A percentile compares a stretch with the other conserved stretches of the same genome.
phyloP scores from a whole-genome alignment of 2,113 vertebrate genomes.

The Stigmatopora nigra region DNA sequence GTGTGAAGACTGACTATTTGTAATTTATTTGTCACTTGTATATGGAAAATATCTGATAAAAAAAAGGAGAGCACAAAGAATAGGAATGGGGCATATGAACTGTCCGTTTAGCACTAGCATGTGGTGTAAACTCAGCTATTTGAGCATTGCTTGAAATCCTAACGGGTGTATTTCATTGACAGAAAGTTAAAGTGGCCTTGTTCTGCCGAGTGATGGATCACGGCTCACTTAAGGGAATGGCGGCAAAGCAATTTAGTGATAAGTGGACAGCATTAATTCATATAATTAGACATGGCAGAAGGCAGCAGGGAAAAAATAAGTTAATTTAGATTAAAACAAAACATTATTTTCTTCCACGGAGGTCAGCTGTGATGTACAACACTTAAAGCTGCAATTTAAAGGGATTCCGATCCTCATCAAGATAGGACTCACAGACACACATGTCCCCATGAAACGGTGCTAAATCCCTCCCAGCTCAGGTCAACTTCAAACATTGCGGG shows the following conservation, averaged over 20 bases:
- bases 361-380: conserved; percentile 28
- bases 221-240: conserved; percentile 46
- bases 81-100: not conserved
- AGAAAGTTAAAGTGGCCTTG: conserved; percentile 42
- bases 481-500: conserved; percentile 47
- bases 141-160: conserved; percentile 21
- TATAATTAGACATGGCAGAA: conserved; percentile 42
- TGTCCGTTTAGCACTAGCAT: not conserved
- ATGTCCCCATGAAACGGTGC: conserved; percentile 39
- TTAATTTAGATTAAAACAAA: conserved; percentile 42
- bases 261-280: conserved; percentile 44
- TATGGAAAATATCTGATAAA: too few species aligned
- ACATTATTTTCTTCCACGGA: conserved; percentile 14
- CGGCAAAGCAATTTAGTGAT: conserved; percentile 39
- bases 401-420: conserved; percentile 37
- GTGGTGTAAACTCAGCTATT: not conserved
- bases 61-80: too few species aligned
- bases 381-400: conserved; percentile 42
- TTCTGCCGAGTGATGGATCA: conserved; percentile 32
- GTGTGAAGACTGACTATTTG: too few species aligned
- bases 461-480: conserved; percentile 48
- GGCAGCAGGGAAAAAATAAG: conserved; percentile 30
- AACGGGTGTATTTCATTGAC: conserved; percentile 44
- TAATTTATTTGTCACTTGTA: too few species aligned
- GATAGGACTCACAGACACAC: conserved; percentile 31